phyloP scores from a whole-genome alignment of 2,113 vertebrate genomes.

The Micromys minutus region DNA sequence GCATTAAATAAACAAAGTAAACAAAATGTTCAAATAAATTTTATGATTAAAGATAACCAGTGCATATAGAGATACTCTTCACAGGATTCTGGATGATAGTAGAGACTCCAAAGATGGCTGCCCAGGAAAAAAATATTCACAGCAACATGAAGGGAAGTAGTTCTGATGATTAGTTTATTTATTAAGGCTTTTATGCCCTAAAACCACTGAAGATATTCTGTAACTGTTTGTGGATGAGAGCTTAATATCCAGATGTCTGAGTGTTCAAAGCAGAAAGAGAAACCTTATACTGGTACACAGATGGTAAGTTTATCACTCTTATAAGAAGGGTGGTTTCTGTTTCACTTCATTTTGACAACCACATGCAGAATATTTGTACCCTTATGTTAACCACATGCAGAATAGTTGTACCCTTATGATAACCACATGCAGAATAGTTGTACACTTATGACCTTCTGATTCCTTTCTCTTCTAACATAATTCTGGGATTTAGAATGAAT shows the following conservation, averaged over 20 bases:
- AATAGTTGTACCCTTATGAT: neutral
- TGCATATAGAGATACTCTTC: neutral
- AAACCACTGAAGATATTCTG: neutral
- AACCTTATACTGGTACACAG: neutral
- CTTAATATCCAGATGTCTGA: neutral
- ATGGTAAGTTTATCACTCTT: neutral
- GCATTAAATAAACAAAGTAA: neutral
- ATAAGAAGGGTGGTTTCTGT: rapidly evolving
- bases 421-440: too few relatives aligned
- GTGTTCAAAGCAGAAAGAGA: neutral
- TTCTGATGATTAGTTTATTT: neutral
- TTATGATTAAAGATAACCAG: neutral
- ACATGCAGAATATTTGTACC: neutral
- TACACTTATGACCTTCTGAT: neutral
- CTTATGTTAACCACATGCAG: rapidly evolving
- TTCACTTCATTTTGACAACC: rapidly evolving
- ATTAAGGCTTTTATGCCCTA: neutral
- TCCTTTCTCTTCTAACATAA: neutral
- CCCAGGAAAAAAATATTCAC: neutral
- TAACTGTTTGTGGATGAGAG: neutral
- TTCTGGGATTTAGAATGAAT: neutral
- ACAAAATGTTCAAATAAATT: neutral
- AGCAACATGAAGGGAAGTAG: neutral
- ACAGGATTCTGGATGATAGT: neutral
- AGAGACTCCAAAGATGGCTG: neutral